Evolutionary conservation across 2,113 vertebrate species (phyloP).

Genomic region (Panthera tigris): DNA sequence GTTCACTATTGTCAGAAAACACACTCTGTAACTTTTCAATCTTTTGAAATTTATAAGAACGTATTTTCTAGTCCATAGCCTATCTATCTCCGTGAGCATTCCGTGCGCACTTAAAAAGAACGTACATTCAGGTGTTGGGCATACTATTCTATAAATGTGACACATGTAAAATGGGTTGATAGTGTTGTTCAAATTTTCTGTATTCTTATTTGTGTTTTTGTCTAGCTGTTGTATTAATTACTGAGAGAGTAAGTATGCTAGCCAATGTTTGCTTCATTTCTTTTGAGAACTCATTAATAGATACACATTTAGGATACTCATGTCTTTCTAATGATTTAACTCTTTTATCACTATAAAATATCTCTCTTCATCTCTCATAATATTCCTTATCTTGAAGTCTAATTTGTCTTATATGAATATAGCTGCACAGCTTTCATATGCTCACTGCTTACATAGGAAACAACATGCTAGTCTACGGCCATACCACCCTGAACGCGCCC

Average conservation of each 20-base stretch:
- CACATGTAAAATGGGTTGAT: background rate
- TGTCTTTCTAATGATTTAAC: slow-evolving; percentile 55
- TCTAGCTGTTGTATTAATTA: background rate
- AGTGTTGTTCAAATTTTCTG: background rate
- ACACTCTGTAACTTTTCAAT: background rate
- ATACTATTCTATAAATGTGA: background rate
- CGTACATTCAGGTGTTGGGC: background rate
- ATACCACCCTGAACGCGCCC: too few species aligned
- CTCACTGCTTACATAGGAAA: slow-evolving; percentile 1
- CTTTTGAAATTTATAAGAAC: slow-evolving; percentile 4
- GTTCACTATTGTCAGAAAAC: background rate
- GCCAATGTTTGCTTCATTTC: slow-evolving; percentile 22
- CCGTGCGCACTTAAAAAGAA: background rate
- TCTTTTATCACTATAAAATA: slow-evolving; percentile 26
- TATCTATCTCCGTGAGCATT: background rate
- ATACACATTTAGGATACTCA: background rate
- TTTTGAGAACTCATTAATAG: slow-evolving; percentile 28
- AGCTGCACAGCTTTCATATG: background rate
- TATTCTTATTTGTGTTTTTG: background rate
- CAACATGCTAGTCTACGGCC: background rate
- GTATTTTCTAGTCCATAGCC: background rate
- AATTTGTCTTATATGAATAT: slow-evolving; percentile 5
- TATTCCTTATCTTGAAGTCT: slow-evolving; percentile 47
- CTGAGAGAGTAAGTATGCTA: background rate
- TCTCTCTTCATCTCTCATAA: background rate